A percentile compares a stretch with the other conserved stretches of the same genome.
These are phyloP conservation scores for Lepetodrilus schrolli DNA, from an alignment of 2,888 invertebrate species.

Conservation along the genomic window DNA sequence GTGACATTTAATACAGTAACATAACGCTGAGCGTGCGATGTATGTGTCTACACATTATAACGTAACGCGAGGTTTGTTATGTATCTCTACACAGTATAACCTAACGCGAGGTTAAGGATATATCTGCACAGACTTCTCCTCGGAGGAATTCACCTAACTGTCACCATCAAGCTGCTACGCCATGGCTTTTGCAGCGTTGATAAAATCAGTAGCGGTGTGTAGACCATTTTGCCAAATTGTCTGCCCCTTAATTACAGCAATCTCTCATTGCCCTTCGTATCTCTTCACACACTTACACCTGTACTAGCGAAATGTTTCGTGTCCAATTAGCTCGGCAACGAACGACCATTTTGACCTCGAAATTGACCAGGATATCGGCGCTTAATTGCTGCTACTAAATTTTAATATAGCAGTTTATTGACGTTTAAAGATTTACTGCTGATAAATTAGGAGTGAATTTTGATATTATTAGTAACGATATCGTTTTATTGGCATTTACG, in stretches of 20 bases:
- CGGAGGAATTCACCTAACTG: too few species aligned
- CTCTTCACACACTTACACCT: neutral
- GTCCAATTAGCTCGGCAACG: conserved; percentile 6
- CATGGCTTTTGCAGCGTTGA: too few species aligned
- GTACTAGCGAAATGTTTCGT: neutral
- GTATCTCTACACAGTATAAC: too few species aligned
- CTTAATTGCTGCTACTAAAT: conserved; percentile 16
- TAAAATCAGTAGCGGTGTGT: too few species aligned
- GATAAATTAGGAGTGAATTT: conserved; percentile 3
- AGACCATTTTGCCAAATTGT: conserved; percentile 24
- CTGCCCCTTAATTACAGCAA: conserved; percentile 17
- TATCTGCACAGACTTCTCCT: too few species aligned
- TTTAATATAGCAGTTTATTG: neutral
- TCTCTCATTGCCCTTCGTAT: conserved; percentile 13
- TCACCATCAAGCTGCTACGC: too few species aligned
- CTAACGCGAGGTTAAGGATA: too few species aligned
- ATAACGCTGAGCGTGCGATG: too few species aligned
- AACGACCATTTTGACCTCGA: neutral
- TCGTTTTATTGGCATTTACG: neutral
- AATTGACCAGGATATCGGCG: neutral
- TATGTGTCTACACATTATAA: too few species aligned
- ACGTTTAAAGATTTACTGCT: neutral
- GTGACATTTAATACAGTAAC: too few species aligned
- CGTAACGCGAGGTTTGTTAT: too few species aligned
- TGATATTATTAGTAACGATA: neutral